These are phyloP conservation scores for Achatina immaculata DNA, from an alignment of 1,140 invertebrate species.

Conservation along the genomic window DNA sequence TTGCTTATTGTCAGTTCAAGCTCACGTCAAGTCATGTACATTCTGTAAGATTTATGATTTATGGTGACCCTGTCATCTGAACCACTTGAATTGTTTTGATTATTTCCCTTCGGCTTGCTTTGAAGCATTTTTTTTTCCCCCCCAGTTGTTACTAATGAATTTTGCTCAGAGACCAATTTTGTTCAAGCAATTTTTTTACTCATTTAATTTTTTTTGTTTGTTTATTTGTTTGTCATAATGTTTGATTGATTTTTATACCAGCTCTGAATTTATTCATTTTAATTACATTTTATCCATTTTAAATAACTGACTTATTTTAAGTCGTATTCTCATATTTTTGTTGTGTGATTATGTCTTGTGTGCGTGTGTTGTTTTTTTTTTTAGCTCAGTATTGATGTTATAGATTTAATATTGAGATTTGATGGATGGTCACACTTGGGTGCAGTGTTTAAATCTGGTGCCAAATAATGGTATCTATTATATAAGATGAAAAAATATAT, in stretches of 20 bases:
- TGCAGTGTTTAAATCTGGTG: not conserved
- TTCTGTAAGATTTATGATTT: not conserved
- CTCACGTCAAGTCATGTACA: not conserved
- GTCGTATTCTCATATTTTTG: not conserved
- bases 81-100: not conserved
- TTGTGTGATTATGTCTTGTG: not conserved
- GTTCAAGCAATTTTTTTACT: not conserved
- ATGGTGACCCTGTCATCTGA: not conserved
- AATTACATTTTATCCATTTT: not conserved
- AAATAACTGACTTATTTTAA: not conserved
- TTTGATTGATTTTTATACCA: constrained; percentile 1
- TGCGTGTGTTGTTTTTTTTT: too few species aligned
- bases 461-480: not conserved
- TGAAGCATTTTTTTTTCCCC: not conserved
- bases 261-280: not conserved
- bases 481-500: too few species aligned
- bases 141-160: constrained; percentile 14
- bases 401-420: not conserved
- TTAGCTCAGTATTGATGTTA: not conserved
- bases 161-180: constrained; percentile 14
- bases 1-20: not conserved
- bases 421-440: not conserved
- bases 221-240: not conserved
- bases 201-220: not conserved
- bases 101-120: not conserved